phyloP scores from a whole-genome alignment of 2,797 vertebrate genomes.

The Geotrypetes seraphini region DNA sequence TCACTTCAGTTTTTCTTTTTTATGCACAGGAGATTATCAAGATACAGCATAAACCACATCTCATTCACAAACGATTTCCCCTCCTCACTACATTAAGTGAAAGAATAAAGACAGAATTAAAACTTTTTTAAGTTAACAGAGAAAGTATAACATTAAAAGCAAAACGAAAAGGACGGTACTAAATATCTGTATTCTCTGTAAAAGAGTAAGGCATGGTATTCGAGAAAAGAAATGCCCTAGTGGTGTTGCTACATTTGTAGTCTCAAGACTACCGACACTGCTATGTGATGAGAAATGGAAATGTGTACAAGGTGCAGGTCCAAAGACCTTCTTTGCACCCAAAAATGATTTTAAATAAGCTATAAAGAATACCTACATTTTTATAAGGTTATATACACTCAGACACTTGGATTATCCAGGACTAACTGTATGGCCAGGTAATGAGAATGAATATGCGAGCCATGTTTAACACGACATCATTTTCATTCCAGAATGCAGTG shows the following conservation, averaged over 20 bases:
- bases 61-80: too few relatives aligned
- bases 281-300: slow-evolving; percentile 20
- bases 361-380: too few relatives aligned
- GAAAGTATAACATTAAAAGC: slow-evolving; percentile 12
- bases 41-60: slow-evolving; percentile 24
- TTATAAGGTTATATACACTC: too few relatives aligned
- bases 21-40: too few relatives aligned
- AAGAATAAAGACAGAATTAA: too few relatives aligned
- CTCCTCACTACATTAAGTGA: too few relatives aligned
- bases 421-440: slow-evolving; percentile 50
- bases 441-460: slow-evolving; percentile 35
- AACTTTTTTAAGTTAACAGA: slow-evolving; percentile 24
- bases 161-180: slow-evolving; percentile 41
- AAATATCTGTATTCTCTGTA: slow-evolving; percentile 28
- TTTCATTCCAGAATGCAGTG: slow-evolving; percentile 26
- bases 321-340: too few relatives aligned
- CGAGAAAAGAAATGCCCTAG: slow-evolving; percentile 49
- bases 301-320: slow-evolving; percentile 31
- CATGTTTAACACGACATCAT: slow-evolving; percentile 55
- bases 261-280: slow-evolving; percentile 41
- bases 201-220: slow-evolving; percentile 57
- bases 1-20: too few relatives aligned
- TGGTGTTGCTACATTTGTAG: slow-evolving; percentile 55
- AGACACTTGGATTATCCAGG: too few relatives aligned
- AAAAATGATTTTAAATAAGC: slow-evolving; percentile 58